Evolutionary conservation across 2,113 vertebrate genomes (phyloP).

Genomic region (Hirundichthys speculiger): DNA sequence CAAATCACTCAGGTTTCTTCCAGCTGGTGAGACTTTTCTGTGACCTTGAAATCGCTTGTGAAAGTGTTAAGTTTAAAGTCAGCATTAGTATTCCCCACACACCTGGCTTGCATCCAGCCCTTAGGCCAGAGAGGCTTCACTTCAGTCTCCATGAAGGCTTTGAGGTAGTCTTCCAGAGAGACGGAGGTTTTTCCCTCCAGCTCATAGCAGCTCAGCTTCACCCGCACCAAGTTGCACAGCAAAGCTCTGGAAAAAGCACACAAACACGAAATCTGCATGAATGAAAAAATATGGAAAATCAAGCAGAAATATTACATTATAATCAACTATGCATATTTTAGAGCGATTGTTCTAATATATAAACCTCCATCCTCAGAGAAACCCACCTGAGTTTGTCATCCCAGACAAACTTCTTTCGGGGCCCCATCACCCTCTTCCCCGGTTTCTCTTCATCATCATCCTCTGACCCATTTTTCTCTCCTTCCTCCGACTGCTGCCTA

Average conservation of each 20-base stretch:
- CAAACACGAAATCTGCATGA: neutral
- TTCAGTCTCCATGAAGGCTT: constrained; percentile 97
- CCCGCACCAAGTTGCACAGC: constrained; percentile 94
- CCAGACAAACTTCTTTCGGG: constrained; percentile 97
- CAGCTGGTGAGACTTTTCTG: too few species aligned
- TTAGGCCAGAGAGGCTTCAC: constrained; percentile 99
- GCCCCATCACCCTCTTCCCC: constrained; percentile 94
- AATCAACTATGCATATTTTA: too few species aligned
- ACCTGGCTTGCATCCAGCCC: constrained; percentile 99
- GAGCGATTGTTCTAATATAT: too few species aligned
- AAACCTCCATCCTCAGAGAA: too few species aligned
- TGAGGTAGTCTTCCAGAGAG: constrained; percentile 97
- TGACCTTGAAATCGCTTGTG: too few species aligned
- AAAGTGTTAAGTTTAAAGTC: too few species aligned
- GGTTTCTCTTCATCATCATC: constrained; percentile 98
- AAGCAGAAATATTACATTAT: neutral
- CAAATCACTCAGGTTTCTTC: too few species aligned
- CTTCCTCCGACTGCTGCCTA: constrained; percentile 92
- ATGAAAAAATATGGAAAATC: fast-evolving
- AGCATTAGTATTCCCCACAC: neutral
- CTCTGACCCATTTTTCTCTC: constrained; percentile 94
- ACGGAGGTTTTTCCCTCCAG: constrained; percentile 93
- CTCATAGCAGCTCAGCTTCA: constrained; percentile 96
- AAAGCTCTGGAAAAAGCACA: constrained; percentile 81
- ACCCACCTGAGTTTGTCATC: constrained; percentile 93